Evolutionary conservation across 2,888 invertebrate genomes (phyloP), one percentile per base, ranked within the genome.

Genomic region (Penaeus monodon): DNA sequence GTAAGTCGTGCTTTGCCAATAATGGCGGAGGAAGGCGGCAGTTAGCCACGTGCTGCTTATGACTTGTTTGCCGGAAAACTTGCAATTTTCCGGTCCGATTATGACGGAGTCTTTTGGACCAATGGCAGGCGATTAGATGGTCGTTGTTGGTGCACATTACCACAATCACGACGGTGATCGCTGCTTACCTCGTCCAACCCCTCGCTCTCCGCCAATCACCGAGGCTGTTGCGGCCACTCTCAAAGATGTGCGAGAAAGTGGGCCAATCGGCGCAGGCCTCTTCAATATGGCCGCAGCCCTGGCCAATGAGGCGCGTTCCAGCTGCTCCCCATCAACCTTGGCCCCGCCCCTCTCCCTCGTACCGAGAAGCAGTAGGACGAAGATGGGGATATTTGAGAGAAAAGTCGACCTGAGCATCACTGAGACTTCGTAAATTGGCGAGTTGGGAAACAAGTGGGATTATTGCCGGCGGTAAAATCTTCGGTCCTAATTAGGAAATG

Each of bases 71-170:
- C 65, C 49, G 63, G 14, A 80, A 79, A 80, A 85, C 85, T 80
- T 80, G 79, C 80, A 80, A 85, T 85, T 85, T 85, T 85, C 80
- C 85, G 80, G 85, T 85, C 85, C 85, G 85, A 80, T 85, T 80
- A 85, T 73, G 80, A 85, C 85, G 85, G 85, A 70, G 85, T 85
- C 80, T 85, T 85, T 85, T 85, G 85, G 85, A 85, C 85, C 85
- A 85, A 85, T 85, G 85, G 85, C 80, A 80, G 74, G 85, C 80
- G 85, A 85, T 85, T 85, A 85, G 85, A 63, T 85, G 85, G 80
- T 85, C 85, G 85, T 85, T 85, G 85, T 85, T 85, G 85, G 85
- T 85, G 85, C 85, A 85, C 80, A 85, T 85, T 85, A 85, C 85
- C 85, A 85, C 85, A 85, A 85, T 85, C 85, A 85, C 66, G 85